These are phyloP conservation scores for Drosophila colorata DNA, from an alignment of 2,888 invertebrate species.

Conservation along the genomic window DNA sequence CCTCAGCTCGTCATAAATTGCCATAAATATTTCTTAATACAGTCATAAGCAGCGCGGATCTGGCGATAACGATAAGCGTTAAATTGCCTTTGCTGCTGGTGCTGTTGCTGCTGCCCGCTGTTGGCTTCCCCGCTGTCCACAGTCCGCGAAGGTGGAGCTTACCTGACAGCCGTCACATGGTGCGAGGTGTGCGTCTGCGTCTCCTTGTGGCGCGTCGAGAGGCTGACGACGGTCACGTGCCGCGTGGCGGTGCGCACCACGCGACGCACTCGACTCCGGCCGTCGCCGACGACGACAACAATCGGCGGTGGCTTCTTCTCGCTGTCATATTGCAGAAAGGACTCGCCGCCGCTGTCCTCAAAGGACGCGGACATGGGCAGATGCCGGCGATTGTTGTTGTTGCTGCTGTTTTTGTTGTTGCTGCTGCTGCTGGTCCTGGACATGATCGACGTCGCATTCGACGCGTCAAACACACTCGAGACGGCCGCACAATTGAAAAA, in stretches of 20 bases:
- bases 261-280: conserved; percentile 84
- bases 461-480: conserved; percentile 24
- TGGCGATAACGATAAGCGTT: conserved; percentile 37
- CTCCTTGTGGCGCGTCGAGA: conserved; percentile 85
- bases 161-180: conserved; percentile 86
- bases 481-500: conserved; percentile 26
- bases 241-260: conserved; percentile 85
- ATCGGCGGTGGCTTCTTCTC: conserved; percentile 84
- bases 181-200: conserved; percentile 85
- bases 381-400: conserved; percentile 59
- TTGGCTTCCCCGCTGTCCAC: conserved; percentile 1
- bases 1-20: conserved; percentile 4
- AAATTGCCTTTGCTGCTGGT: not conserved
- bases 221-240: conserved; percentile 85
- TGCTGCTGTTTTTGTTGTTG: conserved; percentile 12
- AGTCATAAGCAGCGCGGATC: conserved; percentile 2
- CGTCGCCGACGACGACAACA: conserved; percentile 85
- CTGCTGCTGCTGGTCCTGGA: conserved; percentile 72
- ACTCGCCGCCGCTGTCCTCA: conserved; percentile 68
- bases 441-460: conserved; percentile 65
- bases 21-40: conserved; percentile 17
- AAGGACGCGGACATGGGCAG: conserved; percentile 49
- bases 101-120: not conserved
- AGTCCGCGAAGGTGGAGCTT: conserved; percentile 58
- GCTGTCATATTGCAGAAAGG: conserved; percentile 84